phyloP scores from a whole-genome alignment of 2,888 invertebrate genomes.

The Stratiomys singularior region DNA sequence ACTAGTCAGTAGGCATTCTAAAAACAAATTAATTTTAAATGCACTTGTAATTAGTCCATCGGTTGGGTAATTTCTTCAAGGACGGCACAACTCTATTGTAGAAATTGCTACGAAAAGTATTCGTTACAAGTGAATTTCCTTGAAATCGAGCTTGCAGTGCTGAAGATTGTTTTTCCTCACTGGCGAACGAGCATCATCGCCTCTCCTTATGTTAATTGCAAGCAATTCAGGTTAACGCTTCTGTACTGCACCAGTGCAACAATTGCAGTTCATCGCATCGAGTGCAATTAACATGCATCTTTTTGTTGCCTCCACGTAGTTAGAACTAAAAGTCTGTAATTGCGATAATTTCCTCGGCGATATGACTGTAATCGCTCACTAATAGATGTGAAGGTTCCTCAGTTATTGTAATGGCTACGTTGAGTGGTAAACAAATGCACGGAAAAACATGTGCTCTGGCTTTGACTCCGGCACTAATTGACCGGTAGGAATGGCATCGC shows the following conservation, averaged over 20 bases:
- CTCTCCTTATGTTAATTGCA: constrained; percentile 40
- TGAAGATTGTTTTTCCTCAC: background rate
- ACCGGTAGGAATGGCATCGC: constrained; percentile 33
- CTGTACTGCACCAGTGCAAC: background rate
- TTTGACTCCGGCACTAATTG: constrained; percentile 19
- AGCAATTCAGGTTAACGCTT: constrained; percentile 37
- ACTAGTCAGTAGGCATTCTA: too few species aligned
- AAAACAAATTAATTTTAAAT: background rate
- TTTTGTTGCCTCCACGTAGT: constrained; percentile 28
- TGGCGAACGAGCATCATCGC: background rate
- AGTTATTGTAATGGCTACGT: constrained; percentile 8
- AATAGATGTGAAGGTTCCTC: constrained; percentile 37
- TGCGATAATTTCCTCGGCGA: constrained; percentile 41
- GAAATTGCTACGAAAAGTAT: constrained; percentile 20
- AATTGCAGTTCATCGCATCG: background rate
- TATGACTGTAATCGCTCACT: constrained; percentile 43
- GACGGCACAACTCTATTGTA: constrained; percentile 29
- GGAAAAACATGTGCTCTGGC: constrained; percentile 14
- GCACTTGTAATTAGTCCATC: constrained; percentile 3
- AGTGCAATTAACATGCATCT: constrained; percentile 40
- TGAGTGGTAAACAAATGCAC: constrained; percentile 16
- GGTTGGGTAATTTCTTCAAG: constrained; percentile 31
- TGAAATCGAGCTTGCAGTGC: constrained; percentile 9
- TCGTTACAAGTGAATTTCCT: constrained; percentile 8
- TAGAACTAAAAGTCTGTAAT: constrained; percentile 37